phyloP scores from a whole-genome alignment of 2,113 vertebrate species.

The Gadus macrocephalus region DNA sequence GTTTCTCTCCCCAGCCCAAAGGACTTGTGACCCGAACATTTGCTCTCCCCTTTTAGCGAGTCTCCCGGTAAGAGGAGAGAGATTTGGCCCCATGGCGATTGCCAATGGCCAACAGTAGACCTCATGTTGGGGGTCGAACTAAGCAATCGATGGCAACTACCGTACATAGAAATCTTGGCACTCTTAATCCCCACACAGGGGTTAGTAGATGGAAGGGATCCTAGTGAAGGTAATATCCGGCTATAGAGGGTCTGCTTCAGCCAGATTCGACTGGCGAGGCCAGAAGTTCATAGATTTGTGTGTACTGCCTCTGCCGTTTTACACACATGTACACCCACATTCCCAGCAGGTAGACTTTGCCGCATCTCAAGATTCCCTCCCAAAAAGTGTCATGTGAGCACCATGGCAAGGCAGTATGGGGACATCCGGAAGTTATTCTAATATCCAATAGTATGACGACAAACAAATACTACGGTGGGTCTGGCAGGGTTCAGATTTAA shows the following conservation, averaged over 20 bases:
- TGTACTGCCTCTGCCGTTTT: neutral
- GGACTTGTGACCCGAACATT: constrained; percentile 24
- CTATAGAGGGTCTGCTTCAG: constrained; percentile 5
- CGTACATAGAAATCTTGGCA: neutral
- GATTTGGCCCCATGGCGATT: constrained; percentile 30
- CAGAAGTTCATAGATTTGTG: neutral
- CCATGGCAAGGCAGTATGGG: neutral
- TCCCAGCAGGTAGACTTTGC: constrained; percentile 21
- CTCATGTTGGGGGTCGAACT: constrained; percentile 30
- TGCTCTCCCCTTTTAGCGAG: constrained; percentile 54
- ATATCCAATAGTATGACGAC: too few species aligned
- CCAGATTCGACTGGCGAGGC: neutral
- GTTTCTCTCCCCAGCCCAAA: too few species aligned
- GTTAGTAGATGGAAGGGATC: constrained; percentile 24
- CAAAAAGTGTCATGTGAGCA: neutral
- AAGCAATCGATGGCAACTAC: constrained; percentile 27
- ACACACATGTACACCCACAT: constrained; percentile 1
- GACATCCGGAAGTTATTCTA: neutral
- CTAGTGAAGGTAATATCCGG: constrained; percentile 20
- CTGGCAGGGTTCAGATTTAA: too few species aligned
- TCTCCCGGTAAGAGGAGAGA: constrained; percentile 30
- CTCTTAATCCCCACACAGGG: constrained; percentile 10
- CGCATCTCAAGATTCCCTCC: neutral
- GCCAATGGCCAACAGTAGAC: constrained; percentile 6
- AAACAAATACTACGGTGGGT: too few species aligned